phyloP scores from a whole-genome alignment of 2,113 vertebrate genomes.

The Pongo pygmaeus region DNA sequence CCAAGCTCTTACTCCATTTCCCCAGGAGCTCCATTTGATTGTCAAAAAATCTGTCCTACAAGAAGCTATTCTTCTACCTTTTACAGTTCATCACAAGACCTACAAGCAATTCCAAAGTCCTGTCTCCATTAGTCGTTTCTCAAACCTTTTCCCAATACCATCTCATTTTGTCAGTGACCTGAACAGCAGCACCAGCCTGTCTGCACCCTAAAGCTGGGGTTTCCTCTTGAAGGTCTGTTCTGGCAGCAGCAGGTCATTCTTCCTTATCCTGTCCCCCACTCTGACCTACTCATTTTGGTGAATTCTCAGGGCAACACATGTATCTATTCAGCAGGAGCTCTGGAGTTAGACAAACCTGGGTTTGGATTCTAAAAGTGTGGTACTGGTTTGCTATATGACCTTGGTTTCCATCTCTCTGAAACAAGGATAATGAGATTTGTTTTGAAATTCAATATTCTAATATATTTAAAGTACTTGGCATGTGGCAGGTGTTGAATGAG shows the following conservation, averaged over 20 bases:
- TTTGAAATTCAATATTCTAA: background rate
- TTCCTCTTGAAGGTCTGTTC: background rate
- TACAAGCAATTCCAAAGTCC: background rate
- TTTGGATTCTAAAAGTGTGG: background rate
- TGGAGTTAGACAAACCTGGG: background rate
- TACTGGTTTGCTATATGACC: background rate
- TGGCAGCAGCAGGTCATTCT: background rate
- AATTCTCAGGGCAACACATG: background rate
- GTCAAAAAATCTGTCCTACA: slow-evolving; percentile 9
- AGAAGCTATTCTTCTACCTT: background rate
- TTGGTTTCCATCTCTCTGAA: background rate
- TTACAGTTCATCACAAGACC: background rate
- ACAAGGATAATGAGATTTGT: background rate
- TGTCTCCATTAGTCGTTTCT: background rate
- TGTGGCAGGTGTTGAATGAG: background rate
- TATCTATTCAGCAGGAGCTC: background rate
- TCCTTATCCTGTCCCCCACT: background rate
- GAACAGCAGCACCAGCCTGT: background rate
- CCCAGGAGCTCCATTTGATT: background rate
- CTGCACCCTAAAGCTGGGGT: background rate
- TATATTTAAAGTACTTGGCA: background rate
- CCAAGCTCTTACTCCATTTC: background rate
- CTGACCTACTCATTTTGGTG: background rate
- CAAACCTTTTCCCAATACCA: background rate
- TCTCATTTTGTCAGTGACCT: background rate